These are phyloP conservation scores for Alitta virens DNA, from an alignment of 2,888 invertebrate species.

Conservation along the genomic window DNA sequence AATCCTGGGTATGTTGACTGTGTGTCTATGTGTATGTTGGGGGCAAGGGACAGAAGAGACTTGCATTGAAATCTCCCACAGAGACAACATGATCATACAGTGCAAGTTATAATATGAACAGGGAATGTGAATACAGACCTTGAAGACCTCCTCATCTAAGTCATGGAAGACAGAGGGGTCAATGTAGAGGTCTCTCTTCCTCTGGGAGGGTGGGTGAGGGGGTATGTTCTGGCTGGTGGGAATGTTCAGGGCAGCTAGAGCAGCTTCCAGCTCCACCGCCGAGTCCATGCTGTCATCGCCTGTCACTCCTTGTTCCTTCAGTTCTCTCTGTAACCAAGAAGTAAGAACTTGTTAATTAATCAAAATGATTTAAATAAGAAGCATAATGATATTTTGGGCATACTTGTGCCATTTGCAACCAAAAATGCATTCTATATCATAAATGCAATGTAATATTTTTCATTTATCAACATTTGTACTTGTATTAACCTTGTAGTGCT, in stretches of 20 bases:
- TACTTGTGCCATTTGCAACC: too few relatives aligned
- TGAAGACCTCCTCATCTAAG: conserved; percentile 53
- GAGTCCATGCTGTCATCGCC: conserved; percentile 19
- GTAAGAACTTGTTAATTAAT: too few relatives aligned
- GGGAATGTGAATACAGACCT: conserved; percentile 34
- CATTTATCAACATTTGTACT: too few relatives aligned
- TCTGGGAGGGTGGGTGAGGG: conserved; percentile 42
- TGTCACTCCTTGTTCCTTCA: not conserved
- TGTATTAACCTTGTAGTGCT: too few relatives aligned
- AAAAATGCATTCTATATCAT: too few relatives aligned
- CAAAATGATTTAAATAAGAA: too few relatives aligned
- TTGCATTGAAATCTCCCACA: not conserved
- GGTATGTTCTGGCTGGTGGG: conserved; percentile 27
- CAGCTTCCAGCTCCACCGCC: conserved; percentile 36
- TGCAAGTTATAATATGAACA: too few relatives aligned
- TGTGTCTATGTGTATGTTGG: too few relatives aligned
- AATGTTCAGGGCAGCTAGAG: conserved; percentile 44
- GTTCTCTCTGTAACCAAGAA: not conserved
- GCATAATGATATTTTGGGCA: too few relatives aligned
- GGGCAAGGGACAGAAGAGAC: not conserved
- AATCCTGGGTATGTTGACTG: too few relatives aligned
- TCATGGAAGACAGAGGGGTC: conserved; percentile 48
- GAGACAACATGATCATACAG: too few relatives aligned
- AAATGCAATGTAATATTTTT: too few relatives aligned
- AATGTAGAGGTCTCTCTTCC: conserved; percentile 50